Evolutionary conservation across 2,113 vertebrate genomes (phyloP).

Genomic region (Actinemys pallida): DNA sequence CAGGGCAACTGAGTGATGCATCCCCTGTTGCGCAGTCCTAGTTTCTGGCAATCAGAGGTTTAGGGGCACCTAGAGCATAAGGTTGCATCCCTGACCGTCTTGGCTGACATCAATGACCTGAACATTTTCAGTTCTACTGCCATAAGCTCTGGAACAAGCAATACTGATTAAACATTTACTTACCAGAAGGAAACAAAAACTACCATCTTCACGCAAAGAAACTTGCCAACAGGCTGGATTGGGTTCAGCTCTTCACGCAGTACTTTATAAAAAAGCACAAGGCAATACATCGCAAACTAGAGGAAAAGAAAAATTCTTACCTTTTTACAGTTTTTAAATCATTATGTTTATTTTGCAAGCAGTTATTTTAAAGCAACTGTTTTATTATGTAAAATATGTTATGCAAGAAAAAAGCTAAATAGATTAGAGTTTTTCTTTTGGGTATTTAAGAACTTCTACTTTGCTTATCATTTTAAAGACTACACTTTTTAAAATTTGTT

Average conservation of each 20-base stretch:
- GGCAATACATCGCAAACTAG: conserved; percentile 99
- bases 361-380: not conserved
- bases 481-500: not conserved
- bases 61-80: not conserved
- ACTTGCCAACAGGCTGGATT: conserved; percentile 96
- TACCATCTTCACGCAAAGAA: conserved; percentile 98
- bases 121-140: not conserved
- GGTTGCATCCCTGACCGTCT: not conserved
- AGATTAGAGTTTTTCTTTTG: not conserved
- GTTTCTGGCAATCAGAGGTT: not conserved
- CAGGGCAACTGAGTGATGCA: not conserved
- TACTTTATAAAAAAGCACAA: conserved; percentile 96
- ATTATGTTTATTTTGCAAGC: not conserved
- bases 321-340: not conserved
- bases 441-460: not conserved
- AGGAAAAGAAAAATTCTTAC: conserved; percentile 30
- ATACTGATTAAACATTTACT: conserved; percentile 17
- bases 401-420: not conserved
- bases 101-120: not conserved
- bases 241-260: conserved; percentile 93
- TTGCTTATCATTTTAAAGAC: not conserved
- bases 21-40: not conserved
- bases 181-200: conserved; percentile 99
- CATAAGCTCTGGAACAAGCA: not conserved
- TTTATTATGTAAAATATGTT: not conserved